Evolutionary conservation across 2,113 vertebrate genomes (phyloP).

Genomic region (Cochlearius cochlearius): DNA sequence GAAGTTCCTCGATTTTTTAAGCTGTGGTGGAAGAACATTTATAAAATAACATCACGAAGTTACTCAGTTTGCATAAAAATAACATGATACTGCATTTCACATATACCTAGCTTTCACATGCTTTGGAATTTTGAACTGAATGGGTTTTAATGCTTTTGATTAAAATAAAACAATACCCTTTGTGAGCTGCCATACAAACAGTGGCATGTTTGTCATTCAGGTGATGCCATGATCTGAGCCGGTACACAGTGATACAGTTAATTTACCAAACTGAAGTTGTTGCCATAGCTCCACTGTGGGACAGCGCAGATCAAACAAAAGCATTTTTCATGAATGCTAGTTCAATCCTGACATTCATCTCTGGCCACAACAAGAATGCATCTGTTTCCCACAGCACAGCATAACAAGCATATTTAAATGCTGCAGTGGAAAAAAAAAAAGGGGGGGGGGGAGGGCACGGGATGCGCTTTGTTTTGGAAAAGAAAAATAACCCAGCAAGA

Average conservation of each 20-base stretch:
- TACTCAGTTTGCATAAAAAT: neutral
- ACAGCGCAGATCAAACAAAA: slow-evolving; percentile 63
- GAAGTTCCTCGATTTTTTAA: neutral
- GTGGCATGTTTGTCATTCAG: slow-evolving; percentile 65
- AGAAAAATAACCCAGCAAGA: neutral
- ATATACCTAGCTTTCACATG: neutral
- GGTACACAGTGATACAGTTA: slow-evolving; percentile 64
- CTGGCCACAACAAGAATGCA: neutral
- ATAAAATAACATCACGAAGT: neutral
- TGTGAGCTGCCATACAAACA: slow-evolving; percentile 11
- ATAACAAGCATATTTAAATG: slow-evolving; percentile 23
- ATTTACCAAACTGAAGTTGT: slow-evolving; percentile 68
- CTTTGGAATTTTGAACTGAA: neutral
- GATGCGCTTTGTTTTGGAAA: neutral
- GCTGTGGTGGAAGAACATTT: neutral
- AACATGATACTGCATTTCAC: neutral
- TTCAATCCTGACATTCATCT: slow-evolving; percentile 56
- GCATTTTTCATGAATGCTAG: slow-evolving; percentile 54
- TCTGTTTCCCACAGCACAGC: slow-evolving; percentile 30
- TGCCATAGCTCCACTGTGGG: slow-evolving; percentile 65
- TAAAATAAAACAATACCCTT: neutral
- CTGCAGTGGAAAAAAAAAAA: neutral
- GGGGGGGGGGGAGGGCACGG: neutral
- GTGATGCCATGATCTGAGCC: slow-evolving; percentile 52
- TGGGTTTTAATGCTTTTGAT: neutral